phyloP scores from a whole-genome alignment of 2,888 invertebrate genomes.

The Ectemnius cavifrons region DNA sequence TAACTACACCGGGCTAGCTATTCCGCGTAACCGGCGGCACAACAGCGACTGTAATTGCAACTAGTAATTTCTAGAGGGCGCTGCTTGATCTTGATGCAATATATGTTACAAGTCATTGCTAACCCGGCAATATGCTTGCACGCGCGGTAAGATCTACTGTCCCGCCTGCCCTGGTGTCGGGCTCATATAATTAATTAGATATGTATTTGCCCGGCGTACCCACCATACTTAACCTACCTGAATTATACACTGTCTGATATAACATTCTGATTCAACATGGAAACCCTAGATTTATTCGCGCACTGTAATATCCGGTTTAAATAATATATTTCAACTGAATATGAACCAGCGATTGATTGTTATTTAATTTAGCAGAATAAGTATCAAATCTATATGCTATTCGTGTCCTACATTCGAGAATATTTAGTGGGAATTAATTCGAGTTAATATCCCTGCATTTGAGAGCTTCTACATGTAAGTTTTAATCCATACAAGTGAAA shows the following conservation, averaged over 20 bases:
- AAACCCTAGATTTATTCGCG: too few relatives aligned
- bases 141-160: slow-evolving; percentile 23
- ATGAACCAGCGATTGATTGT: too few relatives aligned
- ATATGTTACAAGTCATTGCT: slow-evolving; percentile 35
- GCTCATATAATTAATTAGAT: not conserved
- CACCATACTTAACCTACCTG: not conserved
- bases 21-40: slow-evolving; percentile 45
- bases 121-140: slow-evolving; percentile 17
- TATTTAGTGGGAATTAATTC: too few relatives aligned
- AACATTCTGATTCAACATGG: not conserved
- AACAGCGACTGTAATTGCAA: slow-evolving; percentile 54
- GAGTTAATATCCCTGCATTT: too few relatives aligned
- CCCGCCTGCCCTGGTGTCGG: not conserved
- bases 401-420: too few relatives aligned
- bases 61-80: slow-evolving; percentile 50
- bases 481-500: too few relatives aligned
- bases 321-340: too few relatives aligned
- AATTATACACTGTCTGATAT: not conserved
- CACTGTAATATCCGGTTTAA: too few relatives aligned
- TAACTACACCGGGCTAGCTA: slow-evolving; percentile 50
- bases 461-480: too few relatives aligned
- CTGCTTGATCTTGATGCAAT: slow-evolving; percentile 46
- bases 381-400: too few relatives aligned
- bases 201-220: not conserved
- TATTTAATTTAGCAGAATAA: too few relatives aligned